A percentile compares a stretch with the other conserved stretches of the same genome.
These are phyloP conservation scores for Enteromius radiatus DNA, from an alignment of 2,797 vertebrate species.

Conservation along the genomic window DNA sequence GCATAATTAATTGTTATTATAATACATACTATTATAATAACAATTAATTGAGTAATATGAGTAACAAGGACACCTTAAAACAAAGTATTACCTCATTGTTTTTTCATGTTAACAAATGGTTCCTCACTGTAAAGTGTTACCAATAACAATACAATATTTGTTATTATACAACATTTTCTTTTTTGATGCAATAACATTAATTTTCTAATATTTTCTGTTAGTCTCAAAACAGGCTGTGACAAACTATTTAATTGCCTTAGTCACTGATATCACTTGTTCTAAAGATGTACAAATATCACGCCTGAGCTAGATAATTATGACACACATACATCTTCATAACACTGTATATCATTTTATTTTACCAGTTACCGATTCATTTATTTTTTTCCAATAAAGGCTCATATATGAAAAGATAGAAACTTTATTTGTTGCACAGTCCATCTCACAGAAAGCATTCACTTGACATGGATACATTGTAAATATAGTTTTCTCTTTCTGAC, in stretches of 20 bases:
- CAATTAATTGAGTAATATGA: too few species aligned
- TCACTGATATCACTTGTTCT: neutral
- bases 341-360: neutral
- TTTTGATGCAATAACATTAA: neutral
- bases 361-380: too few species aligned
- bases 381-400: neutral
- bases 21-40: too few species aligned
- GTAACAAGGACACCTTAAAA: neutral
- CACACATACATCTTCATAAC: neutral
- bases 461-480: neutral
- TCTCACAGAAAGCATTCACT: constrained; percentile 17
- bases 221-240: too few species aligned
- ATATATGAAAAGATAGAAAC: constrained; percentile 9
- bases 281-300: neutral
- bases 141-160: neutral
- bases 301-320: neutral
- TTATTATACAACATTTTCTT: too few species aligned
- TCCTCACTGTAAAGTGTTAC: neutral
- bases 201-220: neutral
- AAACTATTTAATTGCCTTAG: neutral
- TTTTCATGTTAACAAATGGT: neutral
- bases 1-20: neutral
- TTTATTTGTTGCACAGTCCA: constrained; percentile 7
- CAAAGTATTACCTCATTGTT: neutral
- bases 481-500: constrained; percentile 4